phyloP scores from a whole-genome alignment of 2,888 invertebrate species.

The Acleris literana region DNA sequence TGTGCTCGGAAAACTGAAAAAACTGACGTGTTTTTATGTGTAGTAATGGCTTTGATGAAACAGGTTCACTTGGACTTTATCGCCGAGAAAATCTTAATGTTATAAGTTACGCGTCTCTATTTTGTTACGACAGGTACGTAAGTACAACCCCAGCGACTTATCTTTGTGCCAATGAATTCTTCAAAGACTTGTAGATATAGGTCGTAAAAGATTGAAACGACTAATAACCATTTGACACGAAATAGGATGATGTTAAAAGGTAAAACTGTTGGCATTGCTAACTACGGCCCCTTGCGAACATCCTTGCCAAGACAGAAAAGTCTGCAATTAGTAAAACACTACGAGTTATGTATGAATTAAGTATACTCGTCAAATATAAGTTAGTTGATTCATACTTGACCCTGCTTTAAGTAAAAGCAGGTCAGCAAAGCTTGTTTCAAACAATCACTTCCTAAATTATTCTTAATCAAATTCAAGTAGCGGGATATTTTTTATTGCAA shows the following conservation, averaged over 20 bases:
- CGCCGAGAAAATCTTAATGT: background rate
- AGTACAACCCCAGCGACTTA: background rate
- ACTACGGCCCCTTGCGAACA: background rate
- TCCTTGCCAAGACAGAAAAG: too few species aligned
- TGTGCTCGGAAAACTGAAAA: background rate
- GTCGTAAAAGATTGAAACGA: background rate
- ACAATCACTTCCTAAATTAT: background rate
- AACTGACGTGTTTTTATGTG: constrained; percentile 2
- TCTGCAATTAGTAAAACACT: background rate
- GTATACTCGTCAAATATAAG: too few species aligned
- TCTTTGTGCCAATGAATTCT: constrained; percentile 51
- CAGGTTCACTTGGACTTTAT: constrained; percentile 30
- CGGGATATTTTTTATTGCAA: background rate
- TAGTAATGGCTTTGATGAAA: constrained; percentile 50
- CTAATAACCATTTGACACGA: constrained; percentile 1
- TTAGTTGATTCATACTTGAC: too few species aligned
- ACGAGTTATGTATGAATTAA: background rate
- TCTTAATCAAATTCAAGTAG: too few species aligned
- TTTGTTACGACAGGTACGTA: background rate
- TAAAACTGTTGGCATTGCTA: background rate
- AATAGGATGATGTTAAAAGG: background rate
- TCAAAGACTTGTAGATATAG: constrained; percentile 36
- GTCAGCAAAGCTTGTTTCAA: constrained; percentile 1
- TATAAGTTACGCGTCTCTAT: background rate
- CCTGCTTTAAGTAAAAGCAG: background rate